These are phyloP conservation scores for Callaeas wilsoni DNA, from an alignment of 2,113 vertebrate species.

Conservation along the genomic window DNA sequence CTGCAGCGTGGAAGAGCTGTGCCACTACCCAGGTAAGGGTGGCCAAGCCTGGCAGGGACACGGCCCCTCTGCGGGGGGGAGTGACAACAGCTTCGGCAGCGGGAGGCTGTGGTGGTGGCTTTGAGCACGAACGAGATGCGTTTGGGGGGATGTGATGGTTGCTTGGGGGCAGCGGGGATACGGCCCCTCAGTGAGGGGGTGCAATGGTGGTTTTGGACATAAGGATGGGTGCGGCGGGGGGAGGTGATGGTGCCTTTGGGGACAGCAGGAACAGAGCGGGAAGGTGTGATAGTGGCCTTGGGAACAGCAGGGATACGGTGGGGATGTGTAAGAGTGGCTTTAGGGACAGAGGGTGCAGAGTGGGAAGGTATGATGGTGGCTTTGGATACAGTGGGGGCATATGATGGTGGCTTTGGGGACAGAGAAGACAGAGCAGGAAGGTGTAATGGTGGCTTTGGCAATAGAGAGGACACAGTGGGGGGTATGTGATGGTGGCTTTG, in stretches of 20 bases:
- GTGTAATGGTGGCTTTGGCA: not conserved
- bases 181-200: no score
- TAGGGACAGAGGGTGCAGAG: not conserved
- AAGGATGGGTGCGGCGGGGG: not conserved
- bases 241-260: not conserved
- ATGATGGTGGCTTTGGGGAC: not conserved
- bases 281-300: not conserved
- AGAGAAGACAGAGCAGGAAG: not conserved
- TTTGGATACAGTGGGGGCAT: not conserved
- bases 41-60: not conserved
- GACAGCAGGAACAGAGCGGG: rapidly evolving
- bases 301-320: not conserved
- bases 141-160: not conserved
- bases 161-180: not conserved
- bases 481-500: not conserved
- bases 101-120: not conserved
- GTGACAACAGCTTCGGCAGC: not conserved
- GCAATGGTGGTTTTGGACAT: not conserved
- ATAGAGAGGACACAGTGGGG: no score
- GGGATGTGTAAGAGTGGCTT: not conserved
- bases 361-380: not conserved
- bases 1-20: not conserved
- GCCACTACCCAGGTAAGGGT: not conserved
- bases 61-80: rapidly evolving
- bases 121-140: not conserved